These are phyloP conservation scores for Halocynthia aurantium DNA, from an alignment of 23 tunicate genomes.

Conservation along the genomic window DNA sequence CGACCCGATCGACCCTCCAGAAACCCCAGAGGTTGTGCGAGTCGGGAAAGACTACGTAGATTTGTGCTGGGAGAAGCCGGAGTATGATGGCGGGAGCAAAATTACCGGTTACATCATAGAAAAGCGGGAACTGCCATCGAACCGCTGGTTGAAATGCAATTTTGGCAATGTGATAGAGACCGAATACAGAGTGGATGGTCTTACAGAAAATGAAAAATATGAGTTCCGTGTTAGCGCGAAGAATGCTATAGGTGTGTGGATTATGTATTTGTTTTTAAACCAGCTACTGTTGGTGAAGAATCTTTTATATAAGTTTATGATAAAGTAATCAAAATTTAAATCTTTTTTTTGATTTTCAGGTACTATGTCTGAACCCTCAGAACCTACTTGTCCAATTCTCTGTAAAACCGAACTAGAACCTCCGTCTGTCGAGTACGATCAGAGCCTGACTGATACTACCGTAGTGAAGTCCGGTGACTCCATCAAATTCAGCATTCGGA, in stretches of 20 bases:
- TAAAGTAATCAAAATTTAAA: no score
- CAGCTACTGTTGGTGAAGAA: neutral
- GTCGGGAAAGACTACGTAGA: conserved; percentile 75
- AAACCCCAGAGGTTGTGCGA: conserved; percentile 54
- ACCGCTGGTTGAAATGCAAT: conserved; percentile 77
- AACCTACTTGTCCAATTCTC: conserved; percentile 15
- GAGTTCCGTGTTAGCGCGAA: conserved; percentile 94
- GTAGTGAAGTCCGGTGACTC: conserved; percentile 25
- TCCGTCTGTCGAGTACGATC: conserved; percentile 24
- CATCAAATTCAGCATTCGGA: conserved; percentile 13
- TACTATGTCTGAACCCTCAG: conserved; percentile 23
- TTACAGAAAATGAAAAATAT: conserved; percentile 54
- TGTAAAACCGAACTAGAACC: conserved; percentile 25
- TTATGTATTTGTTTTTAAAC: no score
- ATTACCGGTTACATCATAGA: conserved; percentile 87
- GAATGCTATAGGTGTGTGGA: conserved; percentile 48
- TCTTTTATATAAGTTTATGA: neutral
- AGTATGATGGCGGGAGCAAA: conserved; percentile 73
- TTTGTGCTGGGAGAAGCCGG: conserved; percentile 80
- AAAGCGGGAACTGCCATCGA: conserved; percentile 63
- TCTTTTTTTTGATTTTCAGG: conserved; percentile 4
- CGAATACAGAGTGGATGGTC: conserved; percentile 62
- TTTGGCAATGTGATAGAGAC: conserved; percentile 73
- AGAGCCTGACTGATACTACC: conserved; percentile 9
- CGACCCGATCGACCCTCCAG: conserved; percentile 88